Evolutionary conservation across 2,888 invertebrate genomes (phyloP).

Genomic region (Hylaea fasciaria): DNA sequence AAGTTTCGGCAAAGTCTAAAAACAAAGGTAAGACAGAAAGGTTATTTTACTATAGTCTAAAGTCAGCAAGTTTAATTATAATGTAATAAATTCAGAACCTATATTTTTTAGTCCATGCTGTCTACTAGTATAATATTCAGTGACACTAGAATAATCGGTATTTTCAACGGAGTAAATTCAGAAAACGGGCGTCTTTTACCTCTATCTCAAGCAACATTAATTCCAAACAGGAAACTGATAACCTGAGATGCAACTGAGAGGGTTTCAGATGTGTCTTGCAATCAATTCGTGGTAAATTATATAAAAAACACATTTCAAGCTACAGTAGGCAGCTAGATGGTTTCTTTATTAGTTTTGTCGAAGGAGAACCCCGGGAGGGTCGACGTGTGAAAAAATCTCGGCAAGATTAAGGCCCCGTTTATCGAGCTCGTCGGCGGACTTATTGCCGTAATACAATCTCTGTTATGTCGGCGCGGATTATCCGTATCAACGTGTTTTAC

Average conservation of each 20-base stretch:
- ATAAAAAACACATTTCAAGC: slow-evolving; percentile 86
- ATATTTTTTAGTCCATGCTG: too few species aligned
- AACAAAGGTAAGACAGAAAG: too few species aligned
- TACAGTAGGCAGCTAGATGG: slow-evolving; percentile 82
- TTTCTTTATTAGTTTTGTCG: slow-evolving; percentile 85
- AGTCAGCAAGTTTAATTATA: too few species aligned
- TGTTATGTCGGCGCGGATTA: slow-evolving; percentile 81
- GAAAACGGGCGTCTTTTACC: background rate
- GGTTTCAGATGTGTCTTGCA: slow-evolving; percentile 67
- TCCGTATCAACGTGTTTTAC: slow-evolving; percentile 70
- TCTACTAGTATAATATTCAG: too few species aligned
- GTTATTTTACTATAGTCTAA: too few species aligned
- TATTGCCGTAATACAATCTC: slow-evolving; percentile 83
- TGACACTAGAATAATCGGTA: too few species aligned
- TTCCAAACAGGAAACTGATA: slow-evolving; percentile 19
- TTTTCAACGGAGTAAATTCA: too few species aligned
- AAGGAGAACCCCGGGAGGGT: slow-evolving; percentile 65
- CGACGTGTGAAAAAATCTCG: slow-evolving; percentile 81
- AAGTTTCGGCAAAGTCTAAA: too few species aligned
- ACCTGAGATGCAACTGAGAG: slow-evolving; percentile 35
- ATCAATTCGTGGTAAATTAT: slow-evolving; percentile 84
- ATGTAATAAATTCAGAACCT: too few species aligned
- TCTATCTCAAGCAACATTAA: slow-evolving; percentile 13
- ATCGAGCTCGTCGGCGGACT: slow-evolving; percentile 74
- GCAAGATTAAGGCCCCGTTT: slow-evolving; percentile 78